Base-by-base conservation (phyloP, 1,140 invertebrate species). In the Drosophila aff. region DNA sequence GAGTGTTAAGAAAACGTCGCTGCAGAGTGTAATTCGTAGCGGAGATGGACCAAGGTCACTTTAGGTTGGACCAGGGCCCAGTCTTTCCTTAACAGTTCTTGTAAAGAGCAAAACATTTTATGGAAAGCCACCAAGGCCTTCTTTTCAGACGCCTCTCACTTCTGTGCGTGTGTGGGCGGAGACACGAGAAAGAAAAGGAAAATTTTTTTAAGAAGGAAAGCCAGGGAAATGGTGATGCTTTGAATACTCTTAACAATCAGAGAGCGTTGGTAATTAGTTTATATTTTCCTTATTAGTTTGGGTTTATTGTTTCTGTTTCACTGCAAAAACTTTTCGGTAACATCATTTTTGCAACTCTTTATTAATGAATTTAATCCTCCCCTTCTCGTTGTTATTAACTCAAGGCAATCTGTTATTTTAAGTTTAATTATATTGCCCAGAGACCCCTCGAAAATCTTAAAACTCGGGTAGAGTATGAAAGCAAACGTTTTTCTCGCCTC, bases 41-140 rank as follows among this genome's bases (percentile, higher is more conserved):
- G 36, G 15, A 13, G 18, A 69, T 46, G 18, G 64, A 53, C 40
- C 82, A 86, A 86, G 82, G 84, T 86, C 82, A 87, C 52, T 64
- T 44, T 69, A 76, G 80, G 79, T 87, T 79, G 68, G 63, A 50
- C 50, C 62, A 69, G 43, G 84, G 46, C n/a, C 55, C 26, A 61
- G 10, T 60, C 18, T 36, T 66, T 44, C 63, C 7, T 21, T 13
- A 44, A 33, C 59, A 50, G 47, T 58, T 72, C 43, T 71, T 52
- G 64, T 68, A 26, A 60, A 59, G 47, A 43, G 13, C 38, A 28
- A 49, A 73, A 43, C 28, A 61, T 61, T 52, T 74, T 31, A 15
- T 73, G 10, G 36, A 73, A 74, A 52, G 55, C 66, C 55, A 41
- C 49, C 38, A 69, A 69, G 67, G 67, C 67, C 67, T 61, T 36